A percentile compares a stretch with the other conserved stretches of the same genome.
These are phyloP conservation scores for Nomada fabriciana DNA, from an alignment of 2,888 invertebrate species.

Conservation along the genomic window DNA sequence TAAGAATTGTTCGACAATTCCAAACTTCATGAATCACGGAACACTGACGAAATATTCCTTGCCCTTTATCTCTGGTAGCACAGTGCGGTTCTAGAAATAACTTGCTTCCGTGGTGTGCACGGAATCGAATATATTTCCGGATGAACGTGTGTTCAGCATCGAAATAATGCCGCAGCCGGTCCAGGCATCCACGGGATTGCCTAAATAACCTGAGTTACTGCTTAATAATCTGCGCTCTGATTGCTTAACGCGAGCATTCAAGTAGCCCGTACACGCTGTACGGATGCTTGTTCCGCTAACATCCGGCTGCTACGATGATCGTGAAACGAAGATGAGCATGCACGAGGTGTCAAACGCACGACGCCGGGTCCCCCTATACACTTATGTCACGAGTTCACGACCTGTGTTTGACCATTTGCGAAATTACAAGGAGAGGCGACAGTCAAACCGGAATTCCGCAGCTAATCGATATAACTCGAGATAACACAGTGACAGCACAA, in stretches of 20 bases:
- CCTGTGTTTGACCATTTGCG: slow-evolving; percentile 63
- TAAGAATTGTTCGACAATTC: neutral
- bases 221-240: slow-evolving; percentile 61
- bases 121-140: slow-evolving; percentile 14
- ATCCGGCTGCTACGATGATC: slow-evolving; percentile 52
- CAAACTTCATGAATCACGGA: neutral
- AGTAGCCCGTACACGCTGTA: slow-evolving; percentile 50
- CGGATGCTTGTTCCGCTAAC: slow-evolving; percentile 58
- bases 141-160: slow-evolving; percentile 27
- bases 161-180: slow-evolving; percentile 35
- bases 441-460: neutral
- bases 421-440: slow-evolving; percentile 52
- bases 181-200: slow-evolving; percentile 51
- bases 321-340: slow-evolving; percentile 58
- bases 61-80: neutral
- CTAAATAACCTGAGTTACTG: slow-evolving; percentile 56
- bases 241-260: slow-evolving; percentile 65
- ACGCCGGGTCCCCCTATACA: slow-evolving; percentile 50
- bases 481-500: neutral
- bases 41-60: neutral
- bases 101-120: neutral
- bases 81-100: neutral
- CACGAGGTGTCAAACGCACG: slow-evolving; percentile 72
- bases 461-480: slow-evolving; percentile 37
- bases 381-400: slow-evolving; percentile 58